phyloP scores from a whole-genome alignment of 2,797 vertebrate genomes.

The Tokudaia muenninki region DNA sequence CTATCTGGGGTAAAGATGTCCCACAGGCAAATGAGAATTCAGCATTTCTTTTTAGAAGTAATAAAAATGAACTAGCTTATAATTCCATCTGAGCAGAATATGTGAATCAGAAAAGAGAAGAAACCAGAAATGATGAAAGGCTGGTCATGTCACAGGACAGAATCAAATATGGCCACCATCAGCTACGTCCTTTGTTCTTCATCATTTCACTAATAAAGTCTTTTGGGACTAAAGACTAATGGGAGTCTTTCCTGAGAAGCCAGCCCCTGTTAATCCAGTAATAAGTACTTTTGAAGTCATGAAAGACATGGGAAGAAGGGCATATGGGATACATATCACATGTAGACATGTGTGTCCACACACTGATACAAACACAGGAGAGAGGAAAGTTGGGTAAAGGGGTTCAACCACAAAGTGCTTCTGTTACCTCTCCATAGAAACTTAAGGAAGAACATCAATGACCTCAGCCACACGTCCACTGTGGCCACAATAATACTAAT shows the following conservation, averaged over 20 bases:
- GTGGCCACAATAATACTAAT: background rate
- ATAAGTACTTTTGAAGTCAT: slow-evolving; percentile 49
- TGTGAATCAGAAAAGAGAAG: slow-evolving; percentile 38
- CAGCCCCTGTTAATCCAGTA: slow-evolving; percentile 70
- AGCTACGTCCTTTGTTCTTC: slow-evolving; percentile 68
- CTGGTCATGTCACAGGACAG: slow-evolving; percentile 73
- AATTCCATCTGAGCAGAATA: slow-evolving; percentile 74
- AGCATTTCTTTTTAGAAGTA: slow-evolving; percentile 45
- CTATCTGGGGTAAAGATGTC: background rate
- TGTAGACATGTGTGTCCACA: background rate
- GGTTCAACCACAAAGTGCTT: slow-evolving; percentile 29
- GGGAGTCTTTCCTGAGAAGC: slow-evolving; percentile 59
- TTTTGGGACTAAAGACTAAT: too few relatives aligned
- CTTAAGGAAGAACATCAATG: slow-evolving; percentile 20
- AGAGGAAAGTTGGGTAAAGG: background rate
- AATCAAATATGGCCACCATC: slow-evolving; percentile 58
- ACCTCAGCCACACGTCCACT: slow-evolving; percentile 28
- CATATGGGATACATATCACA: fast-evolving
- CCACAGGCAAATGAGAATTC: slow-evolving; percentile 11
- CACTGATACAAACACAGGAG: background rate
- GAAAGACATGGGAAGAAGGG: slow-evolving; percentile 43
- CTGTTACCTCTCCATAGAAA: slow-evolving; percentile 65
- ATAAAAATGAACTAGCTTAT: slow-evolving; percentile 52
- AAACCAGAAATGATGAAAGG: slow-evolving; percentile 73
- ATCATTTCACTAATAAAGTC: slow-evolving; percentile 75